A percentile compares a stretch with the other conserved stretches of the same genome.
Evolutionary conservation across 2,797 vertebrate species (phyloP).

Genomic region (Coccyzus lansbergi): DNA sequence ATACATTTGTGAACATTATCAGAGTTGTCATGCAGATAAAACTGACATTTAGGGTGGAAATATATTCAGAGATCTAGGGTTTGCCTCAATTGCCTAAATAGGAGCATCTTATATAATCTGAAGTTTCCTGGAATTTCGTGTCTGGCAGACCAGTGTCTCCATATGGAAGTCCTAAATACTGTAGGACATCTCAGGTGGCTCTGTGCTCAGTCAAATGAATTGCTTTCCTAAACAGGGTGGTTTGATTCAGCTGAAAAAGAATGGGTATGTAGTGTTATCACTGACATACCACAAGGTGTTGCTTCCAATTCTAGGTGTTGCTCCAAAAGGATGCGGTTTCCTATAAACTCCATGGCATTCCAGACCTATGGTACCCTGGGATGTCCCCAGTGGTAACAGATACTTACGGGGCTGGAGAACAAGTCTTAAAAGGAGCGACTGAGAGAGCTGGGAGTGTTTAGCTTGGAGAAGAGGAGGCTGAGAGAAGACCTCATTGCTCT

Average conservation of each 20-base stretch:
- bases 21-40: slow-evolving; percentile 24
- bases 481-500: no score
- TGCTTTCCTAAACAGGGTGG: background rate
- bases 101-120: background rate
- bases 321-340: background rate
- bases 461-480: no score
- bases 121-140: background rate
- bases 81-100: background rate
- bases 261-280: background rate
- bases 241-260: background rate
- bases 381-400: background rate
- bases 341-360: background rate
- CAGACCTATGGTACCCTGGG: background rate
- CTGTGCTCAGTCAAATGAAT: background rate
- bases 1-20: slow-evolving; percentile 43
- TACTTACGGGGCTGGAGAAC: no score
- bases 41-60: slow-evolving; percentile 14
- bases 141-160: background rate
- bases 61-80: background rate
- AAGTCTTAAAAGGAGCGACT: no score
- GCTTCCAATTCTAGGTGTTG: background rate
- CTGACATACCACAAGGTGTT: background rate
- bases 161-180: background rate
- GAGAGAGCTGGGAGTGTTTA: no score
- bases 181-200: background rate